Conservation (phyloP, 2,113 vertebrate genomes). For the Podarcis muralis region DNA sequence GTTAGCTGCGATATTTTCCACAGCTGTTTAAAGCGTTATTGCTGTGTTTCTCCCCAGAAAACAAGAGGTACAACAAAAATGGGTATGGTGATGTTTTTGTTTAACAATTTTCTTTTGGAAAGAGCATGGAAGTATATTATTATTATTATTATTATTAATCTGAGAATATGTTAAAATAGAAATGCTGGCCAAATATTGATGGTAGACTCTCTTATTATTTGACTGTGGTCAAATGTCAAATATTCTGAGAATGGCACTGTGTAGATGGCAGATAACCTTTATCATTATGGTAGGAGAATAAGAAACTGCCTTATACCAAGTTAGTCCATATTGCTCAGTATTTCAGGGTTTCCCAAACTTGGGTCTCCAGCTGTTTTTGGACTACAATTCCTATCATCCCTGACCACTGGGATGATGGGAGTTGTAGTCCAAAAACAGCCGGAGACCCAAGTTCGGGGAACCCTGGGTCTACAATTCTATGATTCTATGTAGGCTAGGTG, state of each 20-base stretch:
- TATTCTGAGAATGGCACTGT: background rate
- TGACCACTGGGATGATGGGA: too few species aligned
- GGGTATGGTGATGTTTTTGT: background rate
- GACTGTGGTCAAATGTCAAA: background rate
- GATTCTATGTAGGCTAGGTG: too few species aligned
- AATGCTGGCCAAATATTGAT: background rate
- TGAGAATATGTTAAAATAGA: background rate
- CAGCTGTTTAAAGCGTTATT: constrained; percentile 13
- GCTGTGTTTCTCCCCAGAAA: constrained; percentile 4
- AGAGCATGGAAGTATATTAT: background rate
- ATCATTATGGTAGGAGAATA: too few species aligned
- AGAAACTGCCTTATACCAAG: too few species aligned
- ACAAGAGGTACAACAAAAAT: background rate
- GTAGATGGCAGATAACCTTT: background rate
- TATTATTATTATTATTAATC: background rate
- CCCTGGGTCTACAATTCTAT: too few species aligned
- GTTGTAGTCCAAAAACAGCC: too few species aligned
- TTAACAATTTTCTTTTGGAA: background rate
- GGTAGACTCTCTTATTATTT: background rate
- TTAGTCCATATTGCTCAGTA: too few species aligned
- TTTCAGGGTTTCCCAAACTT: too few species aligned
- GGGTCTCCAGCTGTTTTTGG: too few species aligned
- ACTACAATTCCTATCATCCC: too few species aligned
- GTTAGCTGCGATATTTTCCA: background rate
- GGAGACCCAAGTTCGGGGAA: too few species aligned